Evolutionary conservation across 2,888 invertebrate species (phyloP).

Genomic region (Caenorhabditis sulstoni): DNA sequence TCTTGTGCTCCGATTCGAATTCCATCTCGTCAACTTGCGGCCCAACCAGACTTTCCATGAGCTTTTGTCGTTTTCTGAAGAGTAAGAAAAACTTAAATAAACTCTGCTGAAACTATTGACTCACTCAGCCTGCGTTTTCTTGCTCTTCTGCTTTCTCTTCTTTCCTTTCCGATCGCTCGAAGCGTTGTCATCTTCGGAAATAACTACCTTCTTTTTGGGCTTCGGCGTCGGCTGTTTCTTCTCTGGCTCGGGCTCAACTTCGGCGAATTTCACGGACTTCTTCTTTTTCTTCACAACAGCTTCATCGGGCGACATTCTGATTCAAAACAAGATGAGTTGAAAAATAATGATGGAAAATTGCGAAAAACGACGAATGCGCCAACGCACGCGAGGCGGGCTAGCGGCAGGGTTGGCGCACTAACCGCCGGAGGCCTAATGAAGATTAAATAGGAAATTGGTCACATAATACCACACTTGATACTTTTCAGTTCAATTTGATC

Average conservation of each 20-base stretch:
- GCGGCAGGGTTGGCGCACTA: neutral
- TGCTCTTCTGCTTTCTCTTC: slow-evolving; percentile 36
- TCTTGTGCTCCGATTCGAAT: slow-evolving; percentile 64
- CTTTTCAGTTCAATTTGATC: too few species aligned
- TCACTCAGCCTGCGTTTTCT: slow-evolving; percentile 48
- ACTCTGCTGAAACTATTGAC: neutral
- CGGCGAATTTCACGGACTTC: slow-evolving; percentile 60
- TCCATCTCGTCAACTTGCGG: slow-evolving; percentile 67
- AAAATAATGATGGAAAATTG: slow-evolving; percentile 1
- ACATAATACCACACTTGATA: neutral
- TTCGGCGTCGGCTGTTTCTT: slow-evolving; percentile 14
- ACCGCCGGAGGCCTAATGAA: neutral
- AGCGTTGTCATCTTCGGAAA: slow-evolving; percentile 23
- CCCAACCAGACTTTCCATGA: slow-evolving; percentile 65
- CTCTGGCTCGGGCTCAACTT: slow-evolving; percentile 8
- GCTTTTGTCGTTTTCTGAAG: slow-evolving; percentile 60
- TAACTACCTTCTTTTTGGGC: slow-evolving; percentile 40
- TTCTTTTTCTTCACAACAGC: slow-evolving; percentile 39
- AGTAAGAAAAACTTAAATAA: neutral
- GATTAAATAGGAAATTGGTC: neutral
- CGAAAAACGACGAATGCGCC: slow-evolving; percentile 2
- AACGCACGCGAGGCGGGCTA: slow-evolving; percentile 14
- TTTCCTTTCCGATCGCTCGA: slow-evolving; percentile 21
- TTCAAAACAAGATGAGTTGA: slow-evolving; percentile 2
- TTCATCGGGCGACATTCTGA: slow-evolving; percentile 32